These are phyloP conservation scores for Rhagologus leucostigma DNA, from an alignment of 2,113 vertebrate genomes.

Conservation along the genomic window DNA sequence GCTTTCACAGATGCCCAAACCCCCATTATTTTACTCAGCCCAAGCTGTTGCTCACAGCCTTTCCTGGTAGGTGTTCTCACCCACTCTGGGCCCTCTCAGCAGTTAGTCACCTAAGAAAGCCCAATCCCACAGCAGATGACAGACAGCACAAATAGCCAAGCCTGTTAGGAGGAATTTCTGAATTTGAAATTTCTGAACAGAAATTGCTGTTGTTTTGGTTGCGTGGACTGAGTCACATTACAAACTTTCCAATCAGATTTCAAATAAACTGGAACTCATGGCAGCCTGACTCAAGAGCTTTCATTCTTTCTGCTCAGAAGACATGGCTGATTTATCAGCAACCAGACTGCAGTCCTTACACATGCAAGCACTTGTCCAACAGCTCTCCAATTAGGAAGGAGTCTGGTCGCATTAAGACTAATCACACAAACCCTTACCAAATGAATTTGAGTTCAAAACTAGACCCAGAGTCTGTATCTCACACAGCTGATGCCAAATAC, in stretches of 20 bases:
- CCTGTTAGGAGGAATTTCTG: not conserved
- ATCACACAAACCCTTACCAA: not conserved
- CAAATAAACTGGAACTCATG: not conserved
- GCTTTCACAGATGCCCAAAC: not conserved
- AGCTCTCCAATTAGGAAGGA: not conserved
- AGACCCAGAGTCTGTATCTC: not conserved
- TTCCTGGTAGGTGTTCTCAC: not conserved
- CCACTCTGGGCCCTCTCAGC: not conserved
- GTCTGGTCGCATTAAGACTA: not conserved
- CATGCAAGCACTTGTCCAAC: not conserved
- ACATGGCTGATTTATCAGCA: not conserved
- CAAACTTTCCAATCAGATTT: constrained; percentile 1
- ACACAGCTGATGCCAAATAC: not conserved
- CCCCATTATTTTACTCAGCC: not conserved
- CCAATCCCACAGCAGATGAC: not conserved
- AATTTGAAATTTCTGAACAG: no score
- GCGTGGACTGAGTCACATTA: not conserved
- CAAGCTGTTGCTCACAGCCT: not conserved
- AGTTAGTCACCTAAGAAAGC: not conserved
- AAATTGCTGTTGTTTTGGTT: not conserved
- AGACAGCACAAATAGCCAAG: not conserved
- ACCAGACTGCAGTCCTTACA: not conserved
- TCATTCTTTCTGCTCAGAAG: not conserved
- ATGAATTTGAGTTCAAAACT: not conserved
- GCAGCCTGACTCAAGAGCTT: not conserved